These are phyloP conservation scores for Drosophila phalerata DNA, from an alignment of 2,888 invertebrate genomes.

Conservation along the genomic window DNA sequence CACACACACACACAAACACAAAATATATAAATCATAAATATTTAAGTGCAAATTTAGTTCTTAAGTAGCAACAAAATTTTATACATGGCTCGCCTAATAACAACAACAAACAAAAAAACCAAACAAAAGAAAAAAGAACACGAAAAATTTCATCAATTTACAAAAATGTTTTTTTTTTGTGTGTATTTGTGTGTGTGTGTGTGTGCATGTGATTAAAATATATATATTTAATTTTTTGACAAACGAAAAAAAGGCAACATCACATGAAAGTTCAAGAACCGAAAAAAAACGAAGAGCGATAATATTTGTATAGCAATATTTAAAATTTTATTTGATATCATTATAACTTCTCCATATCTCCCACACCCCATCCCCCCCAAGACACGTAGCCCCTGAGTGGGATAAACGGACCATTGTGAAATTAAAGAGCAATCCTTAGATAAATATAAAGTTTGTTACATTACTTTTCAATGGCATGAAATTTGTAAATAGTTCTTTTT, in stretches of 20 bases:
- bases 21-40: constrained; percentile 2
- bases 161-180: constrained; percentile 10
- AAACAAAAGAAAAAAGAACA: background rate
- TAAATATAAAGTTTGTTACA: constrained; percentile 18
- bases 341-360: background rate
- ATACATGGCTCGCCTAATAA: constrained; percentile 31
- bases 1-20: constrained; percentile 13
- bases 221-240: background rate
- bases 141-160: constrained; percentile 11
- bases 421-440: constrained; percentile 35
- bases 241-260: constrained; percentile 10
- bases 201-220: constrained; percentile 9
- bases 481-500: constrained; percentile 26
- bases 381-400: background rate
- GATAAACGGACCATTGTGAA: constrained; percentile 17
- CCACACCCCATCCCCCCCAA: background rate
- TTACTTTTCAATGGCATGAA: background rate
- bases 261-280: constrained; percentile 24
- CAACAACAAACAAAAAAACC: too few species aligned
- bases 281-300: constrained; percentile 13
- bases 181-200: constrained; percentile 3
- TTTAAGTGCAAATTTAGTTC: constrained; percentile 51
- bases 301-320: constrained; percentile 19
- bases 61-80: constrained; percentile 68
- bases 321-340: background rate